These are phyloP conservation scores for Smittia sp. DNA, from an alignment of 2,888 invertebrate species.

Conservation along the genomic window DNA sequence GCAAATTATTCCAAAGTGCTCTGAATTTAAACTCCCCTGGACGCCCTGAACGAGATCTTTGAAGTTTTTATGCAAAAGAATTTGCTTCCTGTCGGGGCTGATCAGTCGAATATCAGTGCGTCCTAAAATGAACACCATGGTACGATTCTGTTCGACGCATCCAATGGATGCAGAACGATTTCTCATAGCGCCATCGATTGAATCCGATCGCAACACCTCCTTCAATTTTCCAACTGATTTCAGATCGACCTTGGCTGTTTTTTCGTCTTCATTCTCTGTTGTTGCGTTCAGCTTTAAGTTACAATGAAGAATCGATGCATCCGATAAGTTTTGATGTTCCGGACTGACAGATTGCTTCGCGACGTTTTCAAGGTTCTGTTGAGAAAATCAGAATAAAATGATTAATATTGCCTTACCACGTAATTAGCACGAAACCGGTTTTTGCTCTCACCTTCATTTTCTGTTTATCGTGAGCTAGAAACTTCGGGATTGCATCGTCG, in stretches of 20 bases:
- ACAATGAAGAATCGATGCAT: neutral
- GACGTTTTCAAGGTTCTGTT: neutral
- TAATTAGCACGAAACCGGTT: neutral
- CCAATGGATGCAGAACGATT: slow-evolving; percentile 64
- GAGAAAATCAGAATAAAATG: neutral
- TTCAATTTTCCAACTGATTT: slow-evolving; percentile 41
- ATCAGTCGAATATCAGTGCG: slow-evolving; percentile 83
- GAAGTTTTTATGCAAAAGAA: slow-evolving; percentile 81
- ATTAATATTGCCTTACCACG: neutral
- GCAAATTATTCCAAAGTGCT: slow-evolving; percentile 93
- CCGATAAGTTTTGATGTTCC: neutral
- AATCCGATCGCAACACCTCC: slow-evolving; percentile 41
- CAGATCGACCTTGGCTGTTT: too few relatives aligned
- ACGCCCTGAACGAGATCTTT: slow-evolving; percentile 86
- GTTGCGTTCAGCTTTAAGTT: neutral
- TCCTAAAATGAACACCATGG: slow-evolving; percentile 90
- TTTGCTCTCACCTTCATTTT: slow-evolving; percentile 52
- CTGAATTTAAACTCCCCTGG: slow-evolving; percentile 74
- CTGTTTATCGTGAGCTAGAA: slow-evolving; percentile 74
- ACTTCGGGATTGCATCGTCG: slow-evolving; percentile 84
- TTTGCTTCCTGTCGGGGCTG: slow-evolving; percentile 88
- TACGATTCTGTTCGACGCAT: slow-evolving; percentile 59
- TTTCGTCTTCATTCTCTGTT: slow-evolving; percentile 17
- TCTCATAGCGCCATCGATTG: slow-evolving; percentile 46
- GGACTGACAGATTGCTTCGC: neutral